A percentile compares a stretch with the other conserved stretches of the same genome.
Evolutionary conservation across 2,797 vertebrate genomes (phyloP).

Genomic region (Neosalanx taihuensis): DNA sequence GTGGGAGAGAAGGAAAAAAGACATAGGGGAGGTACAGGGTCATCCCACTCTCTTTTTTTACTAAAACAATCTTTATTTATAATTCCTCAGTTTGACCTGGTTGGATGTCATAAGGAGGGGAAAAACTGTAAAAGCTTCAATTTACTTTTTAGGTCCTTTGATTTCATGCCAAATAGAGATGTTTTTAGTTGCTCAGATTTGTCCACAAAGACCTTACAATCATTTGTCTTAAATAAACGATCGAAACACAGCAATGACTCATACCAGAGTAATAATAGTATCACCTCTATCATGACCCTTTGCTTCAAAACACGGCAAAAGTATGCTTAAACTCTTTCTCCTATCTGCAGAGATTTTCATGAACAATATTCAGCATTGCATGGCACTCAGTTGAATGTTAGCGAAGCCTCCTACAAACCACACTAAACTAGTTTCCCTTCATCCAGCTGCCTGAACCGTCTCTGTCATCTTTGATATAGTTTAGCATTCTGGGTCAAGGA

Average conservation of each 20-base stretch:
- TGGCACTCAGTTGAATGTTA: conserved; percentile 10
- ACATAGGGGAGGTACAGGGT: conserved; percentile 12
- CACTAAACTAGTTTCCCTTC: conserved; percentile 44
- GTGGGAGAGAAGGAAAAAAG: conserved; percentile 20
- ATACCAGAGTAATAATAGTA: background rate
- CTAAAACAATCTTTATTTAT: conserved; percentile 44
- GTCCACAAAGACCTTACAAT: background rate
- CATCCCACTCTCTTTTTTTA: conserved; percentile 30
- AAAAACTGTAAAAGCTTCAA: background rate
- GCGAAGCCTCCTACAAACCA: conserved; percentile 29
- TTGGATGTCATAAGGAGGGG: conserved; percentile 8
- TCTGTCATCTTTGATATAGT: conserved; percentile 66
- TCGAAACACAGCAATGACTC: background rate
- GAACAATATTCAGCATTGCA: background rate
- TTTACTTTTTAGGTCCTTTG: conserved; percentile 36
- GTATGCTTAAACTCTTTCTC: background rate
- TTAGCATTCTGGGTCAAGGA: conserved; percentile 70
- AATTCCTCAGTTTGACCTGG: conserved; percentile 36
- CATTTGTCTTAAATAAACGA: background rate
- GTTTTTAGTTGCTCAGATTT: background rate
- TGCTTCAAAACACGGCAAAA: background rate
- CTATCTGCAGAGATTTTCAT: background rate
- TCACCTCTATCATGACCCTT: no score
- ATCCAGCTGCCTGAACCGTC: conserved; percentile 46
- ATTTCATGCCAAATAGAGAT: conserved; percentile 15